Evolutionary conservation across 2,113 vertebrate genomes (phyloP), one percentile per base, ranked within the genome.

Genomic region (Trochalopteron elliotii): DNA sequence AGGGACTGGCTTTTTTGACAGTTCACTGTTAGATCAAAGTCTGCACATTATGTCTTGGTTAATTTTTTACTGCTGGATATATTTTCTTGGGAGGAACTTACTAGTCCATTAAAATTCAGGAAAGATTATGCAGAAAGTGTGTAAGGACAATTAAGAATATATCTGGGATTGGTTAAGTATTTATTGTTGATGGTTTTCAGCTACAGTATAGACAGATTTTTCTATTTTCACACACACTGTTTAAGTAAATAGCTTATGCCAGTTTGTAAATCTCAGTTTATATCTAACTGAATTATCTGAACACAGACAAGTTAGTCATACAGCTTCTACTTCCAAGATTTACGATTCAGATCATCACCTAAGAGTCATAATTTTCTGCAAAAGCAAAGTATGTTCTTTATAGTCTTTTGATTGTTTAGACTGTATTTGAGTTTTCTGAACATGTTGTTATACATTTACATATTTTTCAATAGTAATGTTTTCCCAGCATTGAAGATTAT

Each of bases 151-250:
- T 57, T 60, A 93, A 93, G 23, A 74, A 16, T 7, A 37, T 35
- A 49, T 10, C 8, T 69, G 56, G 23, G 50, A 67, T 27, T 12
- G 27, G 4, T 53, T 81, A 81, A 81, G 6, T 60, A 70, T 93
- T 68, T 87, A 67, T 81, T 61, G 40, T 23, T 89, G 30, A 6
- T n/a, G 7, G 33, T 42, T 91, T 76, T 95, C 77, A 68, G 17
- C 56, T 65, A 39, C 39, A 61, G 13, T 24, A 13, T 22, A 31
- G 23, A 63, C 63, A 78, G n/a, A 37, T 78, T 96, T 95, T 59
- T 94, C 15, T 88, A 44, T 87, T 96, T 93, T 80, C 71, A 80
- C 25, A 56, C 13, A 63, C 44, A 56, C 25, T 72, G 35, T 94
- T 95, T 75, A 83, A 88, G 49, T 20, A 90, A 87, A 63, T 27